Conservation (phyloP, 2,888 invertebrate genomes). For the Gymnoscelis rufifasciata region DNA sequence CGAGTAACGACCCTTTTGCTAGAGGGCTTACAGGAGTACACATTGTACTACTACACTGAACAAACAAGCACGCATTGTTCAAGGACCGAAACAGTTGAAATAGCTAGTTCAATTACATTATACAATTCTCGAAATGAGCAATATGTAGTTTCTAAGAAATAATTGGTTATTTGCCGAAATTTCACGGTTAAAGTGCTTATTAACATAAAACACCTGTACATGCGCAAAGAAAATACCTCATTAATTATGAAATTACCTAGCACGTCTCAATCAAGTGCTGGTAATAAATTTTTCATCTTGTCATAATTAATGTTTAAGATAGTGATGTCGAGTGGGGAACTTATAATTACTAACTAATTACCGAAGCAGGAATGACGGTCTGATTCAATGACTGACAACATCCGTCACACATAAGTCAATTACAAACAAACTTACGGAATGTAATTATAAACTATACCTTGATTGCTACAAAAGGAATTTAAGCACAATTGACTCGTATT, state of each 20-base stretch:
- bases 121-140: not conserved
- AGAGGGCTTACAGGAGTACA: constrained; percentile 14
- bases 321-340: constrained; percentile 15
- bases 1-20: constrained; percentile 27
- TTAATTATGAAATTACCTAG: constrained; percentile 8
- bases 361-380: constrained; percentile 20
- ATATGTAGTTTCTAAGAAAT: not conserved
- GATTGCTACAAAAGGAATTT: not conserved
- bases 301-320: constrained; percentile 29
- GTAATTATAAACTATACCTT: constrained; percentile 15
- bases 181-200: not conserved
- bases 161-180: not conserved
- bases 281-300: constrained; percentile 24
- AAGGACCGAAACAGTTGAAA: not conserved
- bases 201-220: not conserved
- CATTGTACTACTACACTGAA: constrained; percentile 6
- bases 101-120: no score
- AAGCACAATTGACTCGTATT: constrained; percentile 16
- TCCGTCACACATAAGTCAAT: constrained; percentile 26
- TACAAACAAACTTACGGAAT: constrained; percentile 9
- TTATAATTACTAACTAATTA: constrained; percentile 32
- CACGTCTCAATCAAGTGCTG: constrained; percentile 20
- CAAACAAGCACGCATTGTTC: not conserved
- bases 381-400: constrained; percentile 26
- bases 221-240: not conserved